phyloP scores from a whole-genome alignment of 1,140 invertebrate genomes.

The Asobara japonica region DNA sequence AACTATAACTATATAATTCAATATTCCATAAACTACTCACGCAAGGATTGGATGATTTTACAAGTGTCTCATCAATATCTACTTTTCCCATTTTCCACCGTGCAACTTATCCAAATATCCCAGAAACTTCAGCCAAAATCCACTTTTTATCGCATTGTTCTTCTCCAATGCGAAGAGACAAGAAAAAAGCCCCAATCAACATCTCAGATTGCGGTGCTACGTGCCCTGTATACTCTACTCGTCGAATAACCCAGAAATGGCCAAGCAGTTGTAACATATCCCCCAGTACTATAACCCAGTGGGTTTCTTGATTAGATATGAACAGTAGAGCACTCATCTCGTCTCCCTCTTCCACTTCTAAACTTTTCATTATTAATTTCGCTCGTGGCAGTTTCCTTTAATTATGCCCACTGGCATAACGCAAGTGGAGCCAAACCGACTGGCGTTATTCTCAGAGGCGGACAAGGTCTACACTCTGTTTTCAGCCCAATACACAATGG shows the following conservation, averaged over 20 bases:
- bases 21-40: no score
- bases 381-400: conserved; percentile 28
- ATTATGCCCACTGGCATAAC: conserved; percentile 24
- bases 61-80: no score
- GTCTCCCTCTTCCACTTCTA: not conserved
- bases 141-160: no score
- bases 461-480: not conserved
- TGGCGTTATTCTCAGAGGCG: conserved; percentile 4
- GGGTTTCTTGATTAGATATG: conserved; percentile 8
- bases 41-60: no score
- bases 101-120: no score
- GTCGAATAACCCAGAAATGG: conserved; percentile 7
- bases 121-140: no score
- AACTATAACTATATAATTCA: no score
- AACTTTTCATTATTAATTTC: conserved; percentile 32
- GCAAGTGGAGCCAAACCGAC: not conserved
- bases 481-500: conserved; percentile 4
- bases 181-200: not conserved
- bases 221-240: not conserved
- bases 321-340: not conserved
- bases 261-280: conserved; percentile 12
- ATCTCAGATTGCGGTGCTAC: not conserved
- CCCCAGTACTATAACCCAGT: not conserved
- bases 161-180: not conserved
- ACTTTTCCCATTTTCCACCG: no score